Evolutionary conservation across 2,888 invertebrate genomes (phyloP), one percentile per base, ranked within the genome.

Genomic region (Panzeria rudis): DNA sequence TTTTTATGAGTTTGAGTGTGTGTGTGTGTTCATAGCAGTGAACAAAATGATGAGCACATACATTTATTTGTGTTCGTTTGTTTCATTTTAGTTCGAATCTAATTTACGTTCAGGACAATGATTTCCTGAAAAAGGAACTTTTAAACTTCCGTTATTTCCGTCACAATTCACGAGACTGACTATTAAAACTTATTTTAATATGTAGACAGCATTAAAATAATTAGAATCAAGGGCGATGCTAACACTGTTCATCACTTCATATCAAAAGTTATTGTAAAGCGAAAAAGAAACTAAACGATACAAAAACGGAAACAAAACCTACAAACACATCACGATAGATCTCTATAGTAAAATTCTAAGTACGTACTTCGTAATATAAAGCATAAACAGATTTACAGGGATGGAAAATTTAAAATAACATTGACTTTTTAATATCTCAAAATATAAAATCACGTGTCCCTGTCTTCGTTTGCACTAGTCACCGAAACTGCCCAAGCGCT

Each of bases 91-190:
- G 69, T 86, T 82, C 76, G 83, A 90, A 91, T 90, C 90, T 90
- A 90, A 91, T 90, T 90, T 90, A 89, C 90, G 89, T 89, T 84
- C 91, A 89, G 88, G 89, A 89, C 89, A 88, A 88, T 91, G 90
- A 91, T 90, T 91, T 90, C 90, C 90, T 90, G 89, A 87, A 82
- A 86, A 88, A 88, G 89, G 89, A 89, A 87, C 88, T 86, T 83
- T 86, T 86, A 87, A 87, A 89, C 90, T 91, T 90, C 90, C 91
- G 90, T 88, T 89, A 91, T 90, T 91, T 90, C 89, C 90, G 89
- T n/a, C 35, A 86, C 87, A 88, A 87, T 87, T 88, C 76, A 90
- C 87, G 88, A 88, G 88, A 86, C 87, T 86, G 88, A 86, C 87
- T 86, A 86, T 87, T 86, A 86, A 87, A 87, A 86, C 82, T 86